Conservation (phyloP, 2,113 vertebrate genomes). For the Notechis scutatus region DNA sequence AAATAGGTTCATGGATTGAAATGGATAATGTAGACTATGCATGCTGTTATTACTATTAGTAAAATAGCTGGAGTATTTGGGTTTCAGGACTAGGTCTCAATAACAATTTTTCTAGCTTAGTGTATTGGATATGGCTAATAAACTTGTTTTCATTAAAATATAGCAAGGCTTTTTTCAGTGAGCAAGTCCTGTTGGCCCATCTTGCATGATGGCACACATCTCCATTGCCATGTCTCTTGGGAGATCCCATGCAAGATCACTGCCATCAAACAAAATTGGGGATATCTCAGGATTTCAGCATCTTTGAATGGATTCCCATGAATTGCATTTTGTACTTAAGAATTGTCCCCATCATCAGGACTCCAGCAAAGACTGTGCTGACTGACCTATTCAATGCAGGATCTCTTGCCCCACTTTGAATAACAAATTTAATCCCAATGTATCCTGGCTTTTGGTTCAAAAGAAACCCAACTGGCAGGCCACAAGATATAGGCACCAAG, state of each 20-base stretch:
- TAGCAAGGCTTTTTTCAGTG: background rate
- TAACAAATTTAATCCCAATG: background rate
- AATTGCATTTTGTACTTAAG: background rate
- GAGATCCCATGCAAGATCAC: background rate
- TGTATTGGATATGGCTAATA: background rate
- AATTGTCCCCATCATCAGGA: background rate
- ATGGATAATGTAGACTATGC: background rate
- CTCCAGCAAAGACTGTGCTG: background rate
- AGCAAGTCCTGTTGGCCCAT: background rate
- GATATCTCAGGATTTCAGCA: background rate
- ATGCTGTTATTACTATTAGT: background rate
- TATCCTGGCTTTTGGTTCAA: fast-evolving
- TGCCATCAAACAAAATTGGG: background rate
- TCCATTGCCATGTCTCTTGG: background rate
- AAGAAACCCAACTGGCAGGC: fast-evolving
- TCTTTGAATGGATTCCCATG: background rate
- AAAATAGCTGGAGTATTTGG: background rate
- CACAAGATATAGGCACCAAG: background rate
- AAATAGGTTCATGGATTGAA: background rate
- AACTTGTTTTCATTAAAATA: background rate
- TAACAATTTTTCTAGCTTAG: background rate
- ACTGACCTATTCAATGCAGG: background rate
- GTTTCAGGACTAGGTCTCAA: background rate
- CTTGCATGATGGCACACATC: background rate
- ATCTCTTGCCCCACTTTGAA: background rate